phyloP scores from a whole-genome alignment of 2,113 vertebrate genomes.

The Nerophis ophidion region DNA sequence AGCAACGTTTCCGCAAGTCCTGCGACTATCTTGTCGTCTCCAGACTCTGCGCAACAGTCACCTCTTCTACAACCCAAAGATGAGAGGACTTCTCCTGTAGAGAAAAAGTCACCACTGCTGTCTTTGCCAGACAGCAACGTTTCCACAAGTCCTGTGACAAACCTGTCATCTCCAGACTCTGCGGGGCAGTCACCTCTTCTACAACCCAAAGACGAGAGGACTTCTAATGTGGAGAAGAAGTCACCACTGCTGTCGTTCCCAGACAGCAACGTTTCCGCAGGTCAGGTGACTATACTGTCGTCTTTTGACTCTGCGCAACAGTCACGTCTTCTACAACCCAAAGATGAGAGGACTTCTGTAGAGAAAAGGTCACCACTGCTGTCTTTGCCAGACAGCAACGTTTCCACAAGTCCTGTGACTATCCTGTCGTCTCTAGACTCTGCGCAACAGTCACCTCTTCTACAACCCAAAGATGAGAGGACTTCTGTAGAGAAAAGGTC shows the following conservation, averaged over 20 bases:
- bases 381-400: slow-evolving; percentile 16
- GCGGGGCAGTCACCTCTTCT: slow-evolving; percentile 57
- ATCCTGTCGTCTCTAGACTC: slow-evolving; percentile 68
- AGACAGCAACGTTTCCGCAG: slow-evolving; percentile 29
- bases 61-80: slow-evolving; percentile 59
- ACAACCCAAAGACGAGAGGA: slow-evolving; percentile 57
- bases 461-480: slow-evolving; percentile 59
- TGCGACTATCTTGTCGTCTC: slow-evolving; percentile 68
- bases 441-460: slow-evolving; percentile 51
- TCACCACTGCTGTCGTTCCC: background rate
- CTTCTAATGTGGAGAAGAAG: slow-evolving; percentile 20
- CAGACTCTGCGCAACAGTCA: slow-evolving; percentile 60
- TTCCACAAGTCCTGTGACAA: slow-evolving; percentile 19
- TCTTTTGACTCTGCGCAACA: slow-evolving; percentile 73
- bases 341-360: slow-evolving; percentile 42
- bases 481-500: slow-evolving; percentile 13
- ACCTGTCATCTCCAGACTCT: slow-evolving; percentile 68
- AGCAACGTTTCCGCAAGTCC: slow-evolving; percentile 36
- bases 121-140: slow-evolving; percentile 20
- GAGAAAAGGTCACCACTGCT: too few relatives aligned
- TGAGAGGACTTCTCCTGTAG: slow-evolving; percentile 43
- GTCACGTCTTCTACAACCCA: slow-evolving; percentile 55
- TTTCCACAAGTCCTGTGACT: slow-evolving; percentile 23
- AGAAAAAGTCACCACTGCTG: too few relatives aligned
- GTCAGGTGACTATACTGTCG: slow-evolving; percentile 15